Base-by-base conservation (phyloP, 2,113 vertebrate species). In the Phyllostomus hastatus region DNA sequence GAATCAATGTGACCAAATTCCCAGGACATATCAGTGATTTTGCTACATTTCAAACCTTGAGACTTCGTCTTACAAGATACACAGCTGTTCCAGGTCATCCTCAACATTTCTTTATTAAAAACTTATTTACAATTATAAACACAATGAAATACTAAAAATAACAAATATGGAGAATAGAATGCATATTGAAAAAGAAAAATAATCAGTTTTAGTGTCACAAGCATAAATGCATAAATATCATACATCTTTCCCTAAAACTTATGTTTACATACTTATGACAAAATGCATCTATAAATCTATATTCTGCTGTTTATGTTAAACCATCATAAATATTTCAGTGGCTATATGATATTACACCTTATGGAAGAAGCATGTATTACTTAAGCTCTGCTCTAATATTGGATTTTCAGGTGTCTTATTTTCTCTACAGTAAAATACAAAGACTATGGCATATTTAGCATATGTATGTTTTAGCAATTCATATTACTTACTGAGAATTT, bases 251-350 rank as follows among this genome's bases (percentile, higher is more conserved):
- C 38, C 33, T 52, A 80, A 84, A 64, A 20, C 28, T 88, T 57
- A 64, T 4, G 83, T 89, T 73, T 46, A 87, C 1, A 43, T 17
- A 59, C 22, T 92, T 79, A 54, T 79, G 66, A 70, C 15, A 26
- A 83, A 90, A 90, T 64, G 10, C 8, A 79, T 69, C 22, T 78
- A 50, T 80, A 66, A 59, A 73, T 14, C 50, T 24, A 8, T 41
- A 57, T 57, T 82, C 64, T 69, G 26, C 4, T 84, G 97, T 97
- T 92, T 41, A n/a, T 54, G 9, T 90, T 83, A 90, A 86, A 48
- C 22, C 26, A 24, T 41, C 9, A n/a, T 41, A 24, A 83, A 73
- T 54, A 90, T 92, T 83, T 94, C 64, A 70, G 69, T 22, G 41
- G 20, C 3, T 70, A 0, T n/a, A 75, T 57, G 20, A 54, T 86